A percentile compares a stretch with the other conserved stretches of the same genome.
Evolutionary conservation across 2,113 vertebrate genomes (phyloP).

Genomic region (Thalassoma bifasciatum): DNA sequence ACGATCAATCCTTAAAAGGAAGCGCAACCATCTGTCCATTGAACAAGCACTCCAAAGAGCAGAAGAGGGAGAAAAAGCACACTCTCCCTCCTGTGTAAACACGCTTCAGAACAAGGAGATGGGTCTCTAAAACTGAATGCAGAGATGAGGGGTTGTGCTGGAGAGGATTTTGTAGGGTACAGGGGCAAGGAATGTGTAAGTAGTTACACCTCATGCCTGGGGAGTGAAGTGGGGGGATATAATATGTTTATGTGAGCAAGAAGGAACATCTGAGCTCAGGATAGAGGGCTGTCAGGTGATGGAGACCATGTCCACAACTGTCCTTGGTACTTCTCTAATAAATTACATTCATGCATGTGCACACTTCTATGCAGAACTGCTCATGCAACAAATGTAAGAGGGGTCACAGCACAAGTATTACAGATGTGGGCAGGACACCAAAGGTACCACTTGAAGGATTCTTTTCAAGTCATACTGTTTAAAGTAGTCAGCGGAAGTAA

Average conservation of each 20-base stretch:
- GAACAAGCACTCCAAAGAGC: constrained; percentile 71
- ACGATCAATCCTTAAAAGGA: constrained; percentile 82
- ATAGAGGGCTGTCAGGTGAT: constrained; percentile 48
- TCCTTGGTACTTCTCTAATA: not conserved
- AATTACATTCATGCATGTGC: constrained; percentile 8
- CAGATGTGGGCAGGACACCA: not conserved
- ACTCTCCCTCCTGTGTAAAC: constrained; percentile 80
- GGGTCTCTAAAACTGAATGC: constrained; percentile 64
- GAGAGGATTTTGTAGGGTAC: constrained; percentile 19
- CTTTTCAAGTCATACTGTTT: too few relatives aligned
- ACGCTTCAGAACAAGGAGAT: constrained; percentile 66
- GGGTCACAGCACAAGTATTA: not conserved
- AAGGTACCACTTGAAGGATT: not conserved
- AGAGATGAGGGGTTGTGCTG: constrained; percentile 32
- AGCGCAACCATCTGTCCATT: constrained; percentile 73
- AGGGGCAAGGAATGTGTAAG: constrained; percentile 27
- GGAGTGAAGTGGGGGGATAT: constrained; percentile 31
- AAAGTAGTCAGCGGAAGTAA: not conserved
- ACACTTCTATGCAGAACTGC: not conserved
- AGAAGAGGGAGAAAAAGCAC: constrained; percentile 73
- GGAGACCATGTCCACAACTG: constrained; percentile 36
- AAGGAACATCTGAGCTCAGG: constrained; percentile 21
- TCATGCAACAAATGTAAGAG: not conserved
- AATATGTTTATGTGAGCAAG: constrained; percentile 46
- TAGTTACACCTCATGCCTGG: constrained; percentile 34